These are phyloP conservation scores for Tenebrosternarchus preto DNA, from an alignment of 2,113 vertebrate species.

Conservation along the genomic window DNA sequence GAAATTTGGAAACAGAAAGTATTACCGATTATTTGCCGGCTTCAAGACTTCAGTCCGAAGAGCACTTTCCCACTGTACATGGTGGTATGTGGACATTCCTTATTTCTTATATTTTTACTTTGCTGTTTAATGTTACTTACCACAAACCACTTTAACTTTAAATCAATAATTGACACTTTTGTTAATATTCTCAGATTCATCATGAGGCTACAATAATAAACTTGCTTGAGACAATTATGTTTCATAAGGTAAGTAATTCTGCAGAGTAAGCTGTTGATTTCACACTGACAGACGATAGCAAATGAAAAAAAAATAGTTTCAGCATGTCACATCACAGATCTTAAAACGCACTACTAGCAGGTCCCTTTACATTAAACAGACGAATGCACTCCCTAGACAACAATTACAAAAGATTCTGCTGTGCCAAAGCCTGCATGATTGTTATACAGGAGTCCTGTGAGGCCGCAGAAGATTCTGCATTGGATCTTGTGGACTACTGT, in stretches of 20 bases:
- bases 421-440: neutral
- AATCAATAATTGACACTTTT: neutral
- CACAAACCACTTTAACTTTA: neutral
- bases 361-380: neutral
- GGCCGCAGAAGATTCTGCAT: slow-evolving; percentile 81
- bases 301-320: no score
- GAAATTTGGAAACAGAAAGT: slow-evolving; percentile 95
- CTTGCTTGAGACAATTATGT: slow-evolving; percentile 91
- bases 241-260: slow-evolving; percentile 82
- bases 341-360: neutral
- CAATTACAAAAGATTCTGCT: neutral
- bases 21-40: slow-evolving; percentile 84
- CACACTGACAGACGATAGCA: no score
- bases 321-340: neutral
- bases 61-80: slow-evolving; percentile 90
- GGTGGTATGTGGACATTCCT: slow-evolving; percentile 81
- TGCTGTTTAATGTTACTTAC: neutral
- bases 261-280: neutral
- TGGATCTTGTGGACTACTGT: slow-evolving; percentile 94
- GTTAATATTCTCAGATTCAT: slow-evolving; percentile 75
- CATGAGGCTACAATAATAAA: slow-evolving; percentile 94
- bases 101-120: neutral
- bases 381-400: neutral
- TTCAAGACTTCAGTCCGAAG: slow-evolving; percentile 88
- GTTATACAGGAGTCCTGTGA: slow-evolving; percentile 84